These are phyloP conservation scores for Galago senegalensis DNA, from an alignment of 2,797 vertebrate genomes.

Conservation along the genomic window DNA sequence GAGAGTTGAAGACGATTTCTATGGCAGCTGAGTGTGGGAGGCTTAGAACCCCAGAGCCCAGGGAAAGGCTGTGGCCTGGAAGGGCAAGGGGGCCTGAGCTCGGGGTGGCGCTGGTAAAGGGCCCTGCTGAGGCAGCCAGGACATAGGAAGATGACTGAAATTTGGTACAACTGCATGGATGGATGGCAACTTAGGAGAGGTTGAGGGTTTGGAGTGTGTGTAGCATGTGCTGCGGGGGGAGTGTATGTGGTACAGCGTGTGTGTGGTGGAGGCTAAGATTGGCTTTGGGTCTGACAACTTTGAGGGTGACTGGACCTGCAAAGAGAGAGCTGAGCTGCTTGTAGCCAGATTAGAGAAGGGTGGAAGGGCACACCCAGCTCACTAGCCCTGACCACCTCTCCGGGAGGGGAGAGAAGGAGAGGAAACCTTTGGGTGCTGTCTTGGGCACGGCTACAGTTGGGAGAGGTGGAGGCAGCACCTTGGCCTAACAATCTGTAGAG, in stretches of 20 bases:
- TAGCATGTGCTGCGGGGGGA: too few relatives aligned
- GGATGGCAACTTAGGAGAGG: too few relatives aligned
- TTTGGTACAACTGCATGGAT: rapidly evolving
- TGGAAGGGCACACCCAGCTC: neutral
- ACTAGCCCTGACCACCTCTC: neutral
- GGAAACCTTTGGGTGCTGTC: neutral
- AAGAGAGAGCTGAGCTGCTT: neutral
- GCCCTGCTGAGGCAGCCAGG: neutral
- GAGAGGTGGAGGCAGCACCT: rapidly evolving
- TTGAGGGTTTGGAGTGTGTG: neutral
- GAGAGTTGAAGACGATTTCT: neutral
- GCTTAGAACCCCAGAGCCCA: too few relatives aligned
- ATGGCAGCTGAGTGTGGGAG: neutral
- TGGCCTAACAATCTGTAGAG: constrained; percentile 76
- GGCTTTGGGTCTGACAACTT: neutral
- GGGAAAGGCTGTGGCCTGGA: neutral
- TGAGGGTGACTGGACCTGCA: neutral
- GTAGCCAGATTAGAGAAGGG: neutral
- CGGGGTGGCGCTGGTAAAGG: rapidly evolving
- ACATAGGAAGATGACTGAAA: neutral
- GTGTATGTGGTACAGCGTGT: too few relatives aligned
- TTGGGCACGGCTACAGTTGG: rapidly evolving
- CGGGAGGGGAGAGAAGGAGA: neutral
- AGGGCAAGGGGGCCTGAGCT: rapidly evolving
- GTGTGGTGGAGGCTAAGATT: neutral